Evolutionary conservation across 1,140 invertebrate species (phyloP), one percentile per base, ranked within the genome.

Genomic region (Fopius arisanus): DNA sequence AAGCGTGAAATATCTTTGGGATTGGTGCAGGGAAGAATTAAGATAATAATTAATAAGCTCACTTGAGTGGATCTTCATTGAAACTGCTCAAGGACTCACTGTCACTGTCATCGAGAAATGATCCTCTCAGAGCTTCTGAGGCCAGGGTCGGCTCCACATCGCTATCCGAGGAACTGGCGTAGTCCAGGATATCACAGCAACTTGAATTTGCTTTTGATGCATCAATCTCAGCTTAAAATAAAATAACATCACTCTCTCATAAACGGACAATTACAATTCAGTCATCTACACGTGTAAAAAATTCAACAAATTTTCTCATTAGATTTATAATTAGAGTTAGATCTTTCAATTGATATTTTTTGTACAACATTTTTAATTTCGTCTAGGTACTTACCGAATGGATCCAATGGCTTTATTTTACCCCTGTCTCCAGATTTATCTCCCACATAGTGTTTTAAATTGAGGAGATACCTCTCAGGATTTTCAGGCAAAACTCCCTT

Each of bases 31-130:
- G n/a, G n/a, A n/a, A n/a, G n/a, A n/a, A n/a, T n/a, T n/a, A n/a
- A n/a, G n/a, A n/a, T n/a, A n/a, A n/a, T n/a, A n/a, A n/a, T n/a
- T n/a, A 67, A 14, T 66, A 67, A 75, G 85, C 87, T 88, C 90
- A 94, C 94, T 94, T 94, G 23, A 95, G 87, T 7, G 91, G 89
- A 89, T 95, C 94, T 79, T 95, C 94, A 77, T 93, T 90, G 71
- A 94, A 90, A 71, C 92, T 94, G 78, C 95, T 93, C 14, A 94
- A 89, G 85, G 93, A 94, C 83, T 95, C 94, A 80, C 93, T 90
- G 78, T 93, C 92, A 6, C 92, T 92, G 79, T 93, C 93, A 77
- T 94, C 93, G 19, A 90, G 89, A 78, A 93, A 92, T 63, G 89
- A 86, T 77, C 91, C 91, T 77, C 89, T 87, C 83, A 92, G 91